A percentile compares a stretch with the other conserved stretches of the same genome.
Conservation (phyloP, 2,113 vertebrate species). For the Neodontobutis hainanensis region DNA sequence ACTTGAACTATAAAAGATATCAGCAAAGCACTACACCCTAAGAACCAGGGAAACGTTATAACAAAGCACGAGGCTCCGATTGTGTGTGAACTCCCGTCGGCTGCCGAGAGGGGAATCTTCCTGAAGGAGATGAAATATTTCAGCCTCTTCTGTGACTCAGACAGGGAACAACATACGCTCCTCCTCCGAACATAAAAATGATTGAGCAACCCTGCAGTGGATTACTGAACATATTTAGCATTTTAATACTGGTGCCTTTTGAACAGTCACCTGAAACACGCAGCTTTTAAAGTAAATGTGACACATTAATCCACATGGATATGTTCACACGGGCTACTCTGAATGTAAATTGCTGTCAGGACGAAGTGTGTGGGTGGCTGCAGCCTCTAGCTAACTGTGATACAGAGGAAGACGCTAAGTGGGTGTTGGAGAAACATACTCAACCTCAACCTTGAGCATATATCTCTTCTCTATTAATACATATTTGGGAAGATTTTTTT, state of each 20-base stretch:
- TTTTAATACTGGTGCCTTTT: conserved; percentile 8
- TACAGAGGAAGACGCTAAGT: conserved; percentile 71
- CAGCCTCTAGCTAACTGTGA: conserved; percentile 78
- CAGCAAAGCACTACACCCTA: conserved; percentile 49
- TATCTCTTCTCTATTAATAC: conserved; percentile 59
- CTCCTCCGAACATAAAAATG: not conserved
- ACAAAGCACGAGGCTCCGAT: not conserved
- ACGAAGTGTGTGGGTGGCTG: conserved; percentile 77
- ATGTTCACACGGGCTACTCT: conserved; percentile 63
- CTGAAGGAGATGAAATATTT: conserved; percentile 13
- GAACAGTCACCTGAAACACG: conserved; percentile 32
- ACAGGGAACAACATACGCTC: not conserved
- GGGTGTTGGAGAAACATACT: conserved; percentile 70
- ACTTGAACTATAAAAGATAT: conserved; percentile 69
- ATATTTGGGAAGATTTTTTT: conserved; percentile 33
- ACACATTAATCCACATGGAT: conserved; percentile 52
- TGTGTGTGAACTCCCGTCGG: not conserved
- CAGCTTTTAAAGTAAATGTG: conserved; percentile 37
- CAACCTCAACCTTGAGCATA: conserved; percentile 68
- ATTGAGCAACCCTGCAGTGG: not conserved
- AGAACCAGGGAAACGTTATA: conserved; percentile 28
- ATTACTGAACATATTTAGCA: conserved; percentile 12
- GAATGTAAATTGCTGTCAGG: conserved; percentile 80
- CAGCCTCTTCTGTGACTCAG: not conserved
- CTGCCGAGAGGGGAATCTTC: conserved; percentile 7